These are phyloP conservation scores for Diachrysia chrysitis DNA, from an alignment of 2,888 invertebrate genomes.

Conservation along the genomic window DNA sequence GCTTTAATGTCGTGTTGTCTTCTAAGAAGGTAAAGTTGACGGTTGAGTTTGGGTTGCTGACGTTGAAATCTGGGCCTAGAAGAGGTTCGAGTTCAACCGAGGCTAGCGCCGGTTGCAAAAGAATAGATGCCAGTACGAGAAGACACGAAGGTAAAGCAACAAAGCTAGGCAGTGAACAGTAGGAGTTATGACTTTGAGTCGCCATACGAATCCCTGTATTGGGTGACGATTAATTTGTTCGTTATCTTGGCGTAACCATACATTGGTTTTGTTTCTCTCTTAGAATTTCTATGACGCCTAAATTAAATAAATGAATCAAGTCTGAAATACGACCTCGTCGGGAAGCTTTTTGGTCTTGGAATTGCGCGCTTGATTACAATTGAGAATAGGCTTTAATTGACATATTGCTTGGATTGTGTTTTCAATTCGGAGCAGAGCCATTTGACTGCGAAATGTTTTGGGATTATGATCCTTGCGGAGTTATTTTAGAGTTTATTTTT, in stretches of 20 bases:
- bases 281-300: constrained; percentile 50
- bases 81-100: constrained; percentile 73
- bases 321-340: constrained; percentile 82
- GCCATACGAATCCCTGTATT: constrained; percentile 87
- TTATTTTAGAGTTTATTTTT: constrained; percentile 72
- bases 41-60: constrained; percentile 73
- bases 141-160: constrained; percentile 89
- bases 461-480: constrained; percentile 65
- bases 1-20: constrained; percentile 69
- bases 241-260: constrained; percentile 81
- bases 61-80: constrained; percentile 69
- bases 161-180: constrained; percentile 87
- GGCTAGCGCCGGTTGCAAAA: constrained; percentile 74
- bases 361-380: constrained; percentile 78
- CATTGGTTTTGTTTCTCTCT: constrained; percentile 79
- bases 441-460: constrained; percentile 71
- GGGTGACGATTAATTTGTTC: constrained; percentile 79
- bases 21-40: constrained; percentile 79
- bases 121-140: constrained; percentile 82
- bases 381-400: constrained; percentile 80
- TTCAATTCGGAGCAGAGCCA: constrained; percentile 78
- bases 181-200: constrained; percentile 83
- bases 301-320: constrained; percentile 73
- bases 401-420: constrained; percentile 81
- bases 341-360: constrained; percentile 78